These are phyloP conservation scores for Drosophila fungiperda DNA, from an alignment of 2,888 invertebrate genomes.

Conservation along the genomic window DNA sequence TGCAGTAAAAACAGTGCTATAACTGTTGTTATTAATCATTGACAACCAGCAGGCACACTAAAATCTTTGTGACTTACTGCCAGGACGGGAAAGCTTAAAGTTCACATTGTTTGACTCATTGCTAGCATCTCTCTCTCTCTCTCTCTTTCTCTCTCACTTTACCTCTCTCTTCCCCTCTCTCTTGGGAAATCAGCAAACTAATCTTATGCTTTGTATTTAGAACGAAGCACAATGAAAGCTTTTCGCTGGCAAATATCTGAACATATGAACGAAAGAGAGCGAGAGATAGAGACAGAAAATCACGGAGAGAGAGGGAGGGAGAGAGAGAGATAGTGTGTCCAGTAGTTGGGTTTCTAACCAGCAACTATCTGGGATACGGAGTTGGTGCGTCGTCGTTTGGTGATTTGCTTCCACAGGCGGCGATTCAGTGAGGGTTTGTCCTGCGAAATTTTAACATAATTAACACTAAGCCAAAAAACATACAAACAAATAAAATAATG, in stretches of 20 bases:
- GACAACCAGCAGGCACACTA: neutral
- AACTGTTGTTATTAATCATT: neutral
- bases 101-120: neutral
- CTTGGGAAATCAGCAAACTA: constrained; percentile 17
- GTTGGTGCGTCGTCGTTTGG: constrained; percentile 88
- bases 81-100: neutral
- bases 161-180: neutral
- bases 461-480: neutral
- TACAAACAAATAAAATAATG: neutral
- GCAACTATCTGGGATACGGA: constrained; percentile 85
- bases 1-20: neutral
- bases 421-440: constrained; percentile 91
- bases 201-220: constrained; percentile 13
- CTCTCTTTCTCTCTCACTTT: neutral
- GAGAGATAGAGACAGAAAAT: neutral
- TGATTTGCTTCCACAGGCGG: constrained; percentile 92
- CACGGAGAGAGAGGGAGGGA: neutral
- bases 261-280: neutral
- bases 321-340: constrained; percentile 10
- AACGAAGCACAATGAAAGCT: constrained; percentile 34
- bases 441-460: constrained; percentile 85
- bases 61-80: neutral
- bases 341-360: constrained; percentile 63
- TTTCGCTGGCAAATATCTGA: constrained; percentile 41
- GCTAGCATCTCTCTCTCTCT: neutral